These are phyloP conservation scores for Mormyrus proboscirostris DNA, from an alignment of 2,797 vertebrate genomes.

Conservation along the genomic window DNA sequence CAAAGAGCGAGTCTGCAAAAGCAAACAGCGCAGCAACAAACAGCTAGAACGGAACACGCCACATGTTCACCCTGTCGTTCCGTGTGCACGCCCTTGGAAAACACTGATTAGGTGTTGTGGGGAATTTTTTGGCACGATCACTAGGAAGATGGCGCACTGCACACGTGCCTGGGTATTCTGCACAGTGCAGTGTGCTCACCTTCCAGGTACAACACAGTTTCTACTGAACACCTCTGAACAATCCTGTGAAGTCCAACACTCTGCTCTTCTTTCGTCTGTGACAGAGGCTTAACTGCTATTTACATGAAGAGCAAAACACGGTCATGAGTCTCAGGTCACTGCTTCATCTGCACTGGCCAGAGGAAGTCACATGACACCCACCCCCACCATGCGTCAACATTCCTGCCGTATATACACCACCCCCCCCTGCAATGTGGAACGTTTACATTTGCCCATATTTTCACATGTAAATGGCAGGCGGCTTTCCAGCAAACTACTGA, in stretches of 20 bases:
- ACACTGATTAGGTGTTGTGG: background rate
- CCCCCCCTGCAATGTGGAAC: background rate
- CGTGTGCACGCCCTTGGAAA: background rate
- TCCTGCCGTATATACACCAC: background rate
- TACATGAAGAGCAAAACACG: background rate
- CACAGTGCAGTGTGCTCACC: background rate
- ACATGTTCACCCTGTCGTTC: background rate
- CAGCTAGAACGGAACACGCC: background rate
- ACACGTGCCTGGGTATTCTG: background rate
- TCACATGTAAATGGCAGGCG: background rate
- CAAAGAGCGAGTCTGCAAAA: conserved; percentile 81
- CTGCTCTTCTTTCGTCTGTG: background rate
- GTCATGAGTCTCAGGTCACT: background rate
- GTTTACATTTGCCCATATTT: background rate
- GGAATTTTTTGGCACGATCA: background rate
- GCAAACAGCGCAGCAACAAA: background rate
- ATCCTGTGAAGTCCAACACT: background rate
- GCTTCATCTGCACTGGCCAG: background rate
- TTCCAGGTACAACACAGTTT: background rate
- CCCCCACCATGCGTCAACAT: background rate
- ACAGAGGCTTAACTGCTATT: background rate
- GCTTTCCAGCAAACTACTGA: background rate
- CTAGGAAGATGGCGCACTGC: background rate
- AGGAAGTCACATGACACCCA: background rate
- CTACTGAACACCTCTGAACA: background rate